Percentiles rank a stretch among this genome's conserved stretches.
phyloP scores from a whole-genome alignment of 2,113 vertebrate species.

The Chitala chitala region DNA sequence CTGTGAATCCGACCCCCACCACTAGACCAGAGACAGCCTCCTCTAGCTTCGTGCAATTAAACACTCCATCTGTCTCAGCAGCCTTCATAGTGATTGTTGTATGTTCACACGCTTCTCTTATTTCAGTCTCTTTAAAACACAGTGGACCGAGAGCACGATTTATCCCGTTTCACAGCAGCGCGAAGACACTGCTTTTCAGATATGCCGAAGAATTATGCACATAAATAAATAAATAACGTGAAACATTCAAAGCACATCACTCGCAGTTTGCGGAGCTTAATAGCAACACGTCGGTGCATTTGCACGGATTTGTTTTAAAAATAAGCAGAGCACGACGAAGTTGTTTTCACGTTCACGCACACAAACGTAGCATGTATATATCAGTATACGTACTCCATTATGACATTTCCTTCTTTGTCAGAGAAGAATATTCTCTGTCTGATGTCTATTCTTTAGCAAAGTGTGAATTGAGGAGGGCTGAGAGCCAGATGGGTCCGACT shows the following conservation, averaged over 20 bases:
- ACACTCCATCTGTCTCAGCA: conserved; percentile 74
- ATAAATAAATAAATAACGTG: too few relatives aligned
- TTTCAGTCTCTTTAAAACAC: conserved; percentile 46
- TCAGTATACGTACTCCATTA: not conserved
- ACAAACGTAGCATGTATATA: conserved; percentile 11
- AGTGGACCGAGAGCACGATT: conserved; percentile 36
- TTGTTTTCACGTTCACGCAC: conserved; percentile 25
- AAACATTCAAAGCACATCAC: too few relatives aligned
- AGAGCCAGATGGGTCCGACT: conserved; percentile 96
- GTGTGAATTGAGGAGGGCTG: conserved; percentile 97
- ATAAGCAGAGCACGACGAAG: too few relatives aligned
- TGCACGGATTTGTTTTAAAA: too few relatives aligned
- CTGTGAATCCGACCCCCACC: conserved; percentile 23
- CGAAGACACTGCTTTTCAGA: conserved; percentile 25
- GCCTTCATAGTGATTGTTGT: conserved; percentile 40
- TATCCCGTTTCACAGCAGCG: conserved; percentile 29
- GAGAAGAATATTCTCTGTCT: conserved; percentile 64
- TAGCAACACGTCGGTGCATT: too few relatives aligned
- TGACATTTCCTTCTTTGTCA: conserved; percentile 29
- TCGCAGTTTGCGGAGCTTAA: too few relatives aligned
- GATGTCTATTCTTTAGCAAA: conserved; percentile 79
- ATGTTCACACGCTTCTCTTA: conserved; percentile 52
- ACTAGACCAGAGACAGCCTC: conserved; percentile 46
- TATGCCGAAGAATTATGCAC: too few relatives aligned
- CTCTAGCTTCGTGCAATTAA: conserved; percentile 58